These are phyloP conservation scores for Phycodurus eques DNA, from an alignment of 2,113 vertebrate genomes.

Conservation along the genomic window DNA sequence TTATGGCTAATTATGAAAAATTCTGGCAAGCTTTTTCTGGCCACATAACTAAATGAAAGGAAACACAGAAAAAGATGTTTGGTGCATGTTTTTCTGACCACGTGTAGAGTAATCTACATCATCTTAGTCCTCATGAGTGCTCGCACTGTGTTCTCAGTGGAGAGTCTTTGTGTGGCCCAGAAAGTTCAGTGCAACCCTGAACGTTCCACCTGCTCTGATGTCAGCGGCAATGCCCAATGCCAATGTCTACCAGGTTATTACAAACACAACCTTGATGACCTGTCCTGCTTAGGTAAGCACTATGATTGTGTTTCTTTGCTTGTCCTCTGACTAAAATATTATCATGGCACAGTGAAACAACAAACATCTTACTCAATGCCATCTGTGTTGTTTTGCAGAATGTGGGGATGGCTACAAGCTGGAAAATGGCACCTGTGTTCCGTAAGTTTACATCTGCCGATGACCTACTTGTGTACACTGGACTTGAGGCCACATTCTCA, in stretches of 20 bases:
- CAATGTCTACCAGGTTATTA: constrained; percentile 89
- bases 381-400: constrained; percentile 68
- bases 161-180: constrained; percentile 84
- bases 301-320: not conserved
- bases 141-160: constrained; percentile 63
- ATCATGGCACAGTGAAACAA: not conserved
- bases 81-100: not conserved
- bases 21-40: too few relatives aligned
- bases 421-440: constrained; percentile 86
- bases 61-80: not conserved
- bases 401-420: constrained; percentile 90
- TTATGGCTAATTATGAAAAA: too few relatives aligned
- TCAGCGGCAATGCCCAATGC: constrained; percentile 76
- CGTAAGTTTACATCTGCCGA: constrained; percentile 69
- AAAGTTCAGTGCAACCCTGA: constrained; percentile 80
- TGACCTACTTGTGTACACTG: not conserved
- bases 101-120: not conserved
- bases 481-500: not conserved
- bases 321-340: not conserved
- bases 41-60: too few relatives aligned
- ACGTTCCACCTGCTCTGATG: constrained; percentile 83
- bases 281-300: constrained; percentile 84
- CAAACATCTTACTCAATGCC: not conserved
- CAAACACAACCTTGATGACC: constrained; percentile 86
- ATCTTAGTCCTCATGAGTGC: not conserved